Conservation (phyloP, 2,888 invertebrate species). For the Oxytorus armatus region DNA sequence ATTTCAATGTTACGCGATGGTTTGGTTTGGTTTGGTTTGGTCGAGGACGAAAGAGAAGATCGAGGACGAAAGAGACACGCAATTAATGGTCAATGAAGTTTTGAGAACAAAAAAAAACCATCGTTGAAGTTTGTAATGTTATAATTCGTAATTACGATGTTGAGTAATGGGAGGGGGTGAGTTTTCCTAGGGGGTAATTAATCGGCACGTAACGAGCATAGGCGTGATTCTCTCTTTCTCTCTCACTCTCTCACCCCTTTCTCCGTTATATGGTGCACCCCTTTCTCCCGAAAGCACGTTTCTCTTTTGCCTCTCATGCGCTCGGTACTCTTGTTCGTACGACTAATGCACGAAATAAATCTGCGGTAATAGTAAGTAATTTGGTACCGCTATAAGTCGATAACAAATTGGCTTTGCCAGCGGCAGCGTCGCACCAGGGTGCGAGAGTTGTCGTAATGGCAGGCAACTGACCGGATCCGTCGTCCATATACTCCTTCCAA, state of each 20-base stretch:
- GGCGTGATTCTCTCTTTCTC: constrained; percentile 71
- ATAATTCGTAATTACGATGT: constrained; percentile 46
- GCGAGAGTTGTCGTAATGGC: constrained; percentile 78
- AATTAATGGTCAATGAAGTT: not conserved
- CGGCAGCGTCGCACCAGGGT: constrained; percentile 74
- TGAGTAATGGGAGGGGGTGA: constrained; percentile 10
- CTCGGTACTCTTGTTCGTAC: constrained; percentile 53
- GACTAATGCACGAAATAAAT: constrained; percentile 84
- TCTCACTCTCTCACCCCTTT: constrained; percentile 12
- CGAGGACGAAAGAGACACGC: not conserved
- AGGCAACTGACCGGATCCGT: constrained; percentile 83
- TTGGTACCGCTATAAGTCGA: constrained; percentile 83
- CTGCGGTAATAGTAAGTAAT: constrained; percentile 84
- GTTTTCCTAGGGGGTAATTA: constrained; percentile 77
- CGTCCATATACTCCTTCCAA: constrained; percentile 72
- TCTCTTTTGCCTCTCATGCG: constrained; percentile 31
- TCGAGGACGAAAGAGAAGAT: not conserved
- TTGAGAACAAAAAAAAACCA: not conserved
- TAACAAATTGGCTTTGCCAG: constrained; percentile 84
- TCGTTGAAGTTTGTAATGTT: constrained; percentile 24
- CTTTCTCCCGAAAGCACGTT: not conserved
- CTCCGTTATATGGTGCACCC: constrained; percentile 11
- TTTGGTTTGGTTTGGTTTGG: too few relatives aligned
- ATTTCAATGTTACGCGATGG: not conserved
- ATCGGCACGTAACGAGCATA: constrained; percentile 81